These are phyloP conservation scores for Drosophila melanocephala DNA, from an alignment of 2,888 invertebrate genomes.

Conservation along the genomic window DNA sequence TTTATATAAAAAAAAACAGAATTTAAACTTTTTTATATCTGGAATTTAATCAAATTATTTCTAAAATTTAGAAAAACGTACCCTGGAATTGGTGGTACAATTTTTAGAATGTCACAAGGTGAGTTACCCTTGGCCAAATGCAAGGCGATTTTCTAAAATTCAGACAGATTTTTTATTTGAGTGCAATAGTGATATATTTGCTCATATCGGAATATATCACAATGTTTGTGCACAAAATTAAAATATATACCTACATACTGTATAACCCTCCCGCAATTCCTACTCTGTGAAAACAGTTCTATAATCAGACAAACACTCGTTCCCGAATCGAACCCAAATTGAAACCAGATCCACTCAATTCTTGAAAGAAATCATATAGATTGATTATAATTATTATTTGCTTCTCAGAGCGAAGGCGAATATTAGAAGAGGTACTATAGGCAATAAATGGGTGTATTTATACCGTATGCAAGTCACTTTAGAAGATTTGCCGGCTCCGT, in stretches of 20 bases:
- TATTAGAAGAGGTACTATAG: background rate
- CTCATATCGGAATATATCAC: background rate
- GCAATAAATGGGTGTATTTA: background rate
- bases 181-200: background rate
- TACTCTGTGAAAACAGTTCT: background rate
- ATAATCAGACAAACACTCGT: background rate
- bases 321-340: background rate
- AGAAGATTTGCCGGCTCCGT: background rate
- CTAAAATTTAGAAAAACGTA: too few relatives aligned
- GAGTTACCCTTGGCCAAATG: background rate
- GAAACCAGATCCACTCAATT: background rate
- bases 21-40: too few relatives aligned
- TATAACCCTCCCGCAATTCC: background rate
- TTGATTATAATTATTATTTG: background rate
- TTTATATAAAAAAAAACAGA: background rate
- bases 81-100: background rate
- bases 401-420: background rate
- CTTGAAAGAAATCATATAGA: background rate
- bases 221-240: background rate
- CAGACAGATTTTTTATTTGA: background rate
- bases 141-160: background rate
- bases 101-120: background rate
- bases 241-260: background rate
- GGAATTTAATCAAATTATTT: background rate
- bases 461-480: background rate